These are phyloP conservation scores for Antheraea assamensis DNA, from an alignment of 2,888 invertebrate species.

Conservation along the genomic window DNA sequence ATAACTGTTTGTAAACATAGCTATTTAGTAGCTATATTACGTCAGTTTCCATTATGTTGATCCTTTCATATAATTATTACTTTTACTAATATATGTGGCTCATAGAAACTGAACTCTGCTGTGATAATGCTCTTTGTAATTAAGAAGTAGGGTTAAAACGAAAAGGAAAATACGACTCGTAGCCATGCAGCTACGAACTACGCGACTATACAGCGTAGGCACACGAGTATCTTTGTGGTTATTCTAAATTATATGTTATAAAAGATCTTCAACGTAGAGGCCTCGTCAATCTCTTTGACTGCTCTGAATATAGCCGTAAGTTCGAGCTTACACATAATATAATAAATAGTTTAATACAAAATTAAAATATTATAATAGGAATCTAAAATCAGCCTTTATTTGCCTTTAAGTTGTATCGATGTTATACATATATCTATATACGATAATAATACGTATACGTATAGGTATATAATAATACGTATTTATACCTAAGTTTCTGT, in stretches of 20 bases:
- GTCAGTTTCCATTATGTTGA: background rate
- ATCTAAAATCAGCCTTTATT: too few species aligned
- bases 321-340: too few species aligned
- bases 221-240: background rate
- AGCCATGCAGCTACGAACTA: conserved; percentile 45
- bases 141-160: conserved; percentile 43
- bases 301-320: too few species aligned
- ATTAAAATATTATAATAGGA: too few species aligned
- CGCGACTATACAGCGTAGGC: background rate
- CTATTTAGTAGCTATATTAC: background rate
- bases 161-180: conserved; percentile 49
- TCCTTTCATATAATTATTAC: background rate
- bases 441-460: too few species aligned
- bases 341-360: too few species aligned
- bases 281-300: too few species aligned
- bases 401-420: too few species aligned
- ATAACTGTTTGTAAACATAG: background rate
- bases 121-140: background rate
- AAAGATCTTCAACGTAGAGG: too few species aligned
- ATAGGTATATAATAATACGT: too few species aligned
- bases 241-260: background rate
- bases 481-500: too few species aligned
- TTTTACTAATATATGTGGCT: background rate
- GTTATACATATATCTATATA: too few species aligned
- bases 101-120: background rate